phyloP scores from a whole-genome alignment of 1,140 invertebrate species.

The Phortica variegata region DNA sequence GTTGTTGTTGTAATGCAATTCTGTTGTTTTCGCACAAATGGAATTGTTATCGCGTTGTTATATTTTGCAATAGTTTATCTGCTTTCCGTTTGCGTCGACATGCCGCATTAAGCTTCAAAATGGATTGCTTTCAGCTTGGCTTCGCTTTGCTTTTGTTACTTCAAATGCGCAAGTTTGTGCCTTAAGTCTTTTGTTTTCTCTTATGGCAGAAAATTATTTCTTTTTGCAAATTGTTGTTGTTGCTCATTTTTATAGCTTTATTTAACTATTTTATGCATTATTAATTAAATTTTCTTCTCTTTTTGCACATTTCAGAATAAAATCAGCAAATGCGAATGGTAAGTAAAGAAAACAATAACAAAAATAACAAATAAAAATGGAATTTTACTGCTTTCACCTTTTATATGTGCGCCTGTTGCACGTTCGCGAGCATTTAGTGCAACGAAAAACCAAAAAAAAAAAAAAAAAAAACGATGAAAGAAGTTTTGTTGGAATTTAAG shows the following conservation, averaged over 20 bases:
- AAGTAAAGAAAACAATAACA: slow-evolving; percentile 23
- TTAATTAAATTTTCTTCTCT: slow-evolving; percentile 37
- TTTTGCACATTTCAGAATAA: slow-evolving; percentile 53
- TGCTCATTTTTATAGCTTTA: slow-evolving; percentile 30
- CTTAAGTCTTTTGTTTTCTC: slow-evolving; percentile 49
- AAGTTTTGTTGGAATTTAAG: no score
- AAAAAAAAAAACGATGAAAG: no score
- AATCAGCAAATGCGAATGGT: slow-evolving; percentile 57
- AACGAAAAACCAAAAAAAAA: no score
- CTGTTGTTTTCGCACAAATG: slow-evolving; percentile 17
- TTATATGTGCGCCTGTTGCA: no score
- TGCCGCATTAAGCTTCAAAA: no score
- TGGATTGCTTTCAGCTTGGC: no score
- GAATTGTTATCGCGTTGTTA: slow-evolving; percentile 18
- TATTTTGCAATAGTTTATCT: slow-evolving; percentile 28
- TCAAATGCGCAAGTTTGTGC: slow-evolving; percentile 44
- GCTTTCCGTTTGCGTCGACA: slow-evolving; percentile 22
- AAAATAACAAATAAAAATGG: no score
- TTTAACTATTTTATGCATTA: slow-evolving; percentile 24
- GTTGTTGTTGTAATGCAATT: slow-evolving; percentile 15
- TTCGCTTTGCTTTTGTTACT: no score
- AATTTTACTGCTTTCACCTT: no score
- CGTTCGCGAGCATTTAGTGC: no score
- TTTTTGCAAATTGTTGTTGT: slow-evolving; percentile 29
- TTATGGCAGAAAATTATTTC: slow-evolving; percentile 34